Base-by-base conservation (phyloP, 2,888 invertebrate species). In the Lucinisca nassula region DNA sequence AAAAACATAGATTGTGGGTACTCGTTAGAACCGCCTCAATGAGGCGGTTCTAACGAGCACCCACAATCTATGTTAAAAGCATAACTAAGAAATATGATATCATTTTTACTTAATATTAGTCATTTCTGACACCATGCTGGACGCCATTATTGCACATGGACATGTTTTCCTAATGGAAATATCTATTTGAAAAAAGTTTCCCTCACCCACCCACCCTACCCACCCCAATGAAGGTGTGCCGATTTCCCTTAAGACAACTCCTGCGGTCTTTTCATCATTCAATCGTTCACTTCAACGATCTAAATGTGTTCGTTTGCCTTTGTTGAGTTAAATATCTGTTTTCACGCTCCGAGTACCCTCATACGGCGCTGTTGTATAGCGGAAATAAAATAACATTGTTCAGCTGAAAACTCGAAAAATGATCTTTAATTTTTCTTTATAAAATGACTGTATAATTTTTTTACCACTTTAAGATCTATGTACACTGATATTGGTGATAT, bases 281-380 rank as follows among this genome's bases (percentile, higher is more conserved):
- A 58, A 27, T 58, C 58, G 2, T 58, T 58, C 58, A 58, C 27
- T 58, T 58, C 58, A 58, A 58, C 58, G 27, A 58, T 58, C 24
- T 58, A 58, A 58, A 58, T 27, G 58, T 58, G 58, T 58, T 58
- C 58, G n/a, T 24, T 58, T 27, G 3, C 58, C 27, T 58, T 58
- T 58, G 58, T 58, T 58, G 58, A 27, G 58, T 58, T 58, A 58
- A 58, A 58, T 58, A 58, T 58, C 58, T 58, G 58, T 58, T 58
- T 58, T 58, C 27, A 58, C 58, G 58, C 58, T 58, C n/a, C 27
- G n/a, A 58, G 58, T 3, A 8, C 27, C 8, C 27, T 58, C 58
- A 58, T 27, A 58, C 58, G 6, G 58, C 4, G 58, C 58, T 58
- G 6, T 58, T 58, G 58, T 58, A 24, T 24, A 4, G 12, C 24